Conservation (phyloP, 2,113 vertebrate genomes). For the Maccullochella peelii region DNA sequence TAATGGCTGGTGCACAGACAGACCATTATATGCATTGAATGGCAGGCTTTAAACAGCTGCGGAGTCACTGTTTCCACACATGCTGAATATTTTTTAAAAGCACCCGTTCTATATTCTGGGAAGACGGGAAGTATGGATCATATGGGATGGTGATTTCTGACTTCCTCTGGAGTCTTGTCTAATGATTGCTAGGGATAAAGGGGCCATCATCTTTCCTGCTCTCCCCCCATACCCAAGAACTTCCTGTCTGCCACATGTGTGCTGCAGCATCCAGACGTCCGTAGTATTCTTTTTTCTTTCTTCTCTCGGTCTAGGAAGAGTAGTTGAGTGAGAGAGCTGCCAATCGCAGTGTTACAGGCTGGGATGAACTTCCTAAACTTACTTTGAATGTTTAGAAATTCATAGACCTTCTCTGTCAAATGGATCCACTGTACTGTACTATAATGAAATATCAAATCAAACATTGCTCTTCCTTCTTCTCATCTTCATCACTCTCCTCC, state of each 20-base stretch:
- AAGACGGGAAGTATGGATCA: constrained; percentile 70
- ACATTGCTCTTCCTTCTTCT: neutral
- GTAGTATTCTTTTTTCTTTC: constrained; percentile 5
- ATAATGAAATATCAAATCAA: neutral
- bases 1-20: constrained; percentile 55
- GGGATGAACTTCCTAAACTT: neutral
- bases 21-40: constrained; percentile 53
- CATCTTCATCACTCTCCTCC: neutral
- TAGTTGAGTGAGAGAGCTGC: constrained; percentile 41
- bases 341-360: constrained; percentile 37
- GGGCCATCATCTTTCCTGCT: constrained; percentile 65
- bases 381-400: constrained; percentile 15
- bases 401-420: neutral
- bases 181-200: constrained; percentile 72
- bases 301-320: constrained; percentile 26
- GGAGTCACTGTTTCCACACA: constrained; percentile 39
- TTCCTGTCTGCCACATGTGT: constrained; percentile 76
- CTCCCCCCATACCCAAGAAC: constrained; percentile 17
- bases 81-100: constrained; percentile 39
- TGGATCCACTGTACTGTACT: neutral
- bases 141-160: constrained; percentile 72
- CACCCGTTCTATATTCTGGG: constrained; percentile 43
- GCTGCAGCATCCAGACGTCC: constrained; percentile 52
- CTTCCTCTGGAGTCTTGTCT: constrained; percentile 70
- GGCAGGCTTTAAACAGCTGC: constrained; percentile 60